Percentiles rank a stretch among this genome's conserved stretches.
phyloP scores from a whole-genome alignment of 30 jellyfish, hydroid and myxozoan genomes.

The Aurelia sp. region DNA sequence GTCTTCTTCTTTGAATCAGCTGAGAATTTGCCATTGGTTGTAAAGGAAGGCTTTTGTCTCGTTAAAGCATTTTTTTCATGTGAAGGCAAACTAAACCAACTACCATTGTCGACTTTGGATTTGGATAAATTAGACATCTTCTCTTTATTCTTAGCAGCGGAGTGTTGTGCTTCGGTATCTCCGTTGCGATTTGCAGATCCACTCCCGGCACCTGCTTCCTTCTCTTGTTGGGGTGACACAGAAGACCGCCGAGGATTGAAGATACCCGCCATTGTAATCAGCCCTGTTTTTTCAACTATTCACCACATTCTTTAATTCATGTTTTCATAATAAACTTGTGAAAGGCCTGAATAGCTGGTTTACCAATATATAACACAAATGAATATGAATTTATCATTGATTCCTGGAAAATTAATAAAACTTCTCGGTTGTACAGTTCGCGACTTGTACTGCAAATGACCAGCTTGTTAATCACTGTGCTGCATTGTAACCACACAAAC shows the following conservation, averaged over 20 bases:
- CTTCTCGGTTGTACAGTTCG: too few species aligned
- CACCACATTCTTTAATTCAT: too few species aligned
- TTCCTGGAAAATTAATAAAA: too few species aligned
- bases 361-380: too few species aligned
- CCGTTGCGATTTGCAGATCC: conserved; percentile 49
- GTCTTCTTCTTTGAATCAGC: conserved; percentile 54
- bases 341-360: too few species aligned
- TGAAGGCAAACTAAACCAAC: conserved; percentile 69
- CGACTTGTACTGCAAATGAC: too few species aligned
- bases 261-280: conserved; percentile 71
- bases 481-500: too few species aligned
- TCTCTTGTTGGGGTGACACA: conserved; percentile 85
- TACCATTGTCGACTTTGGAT: conserved; percentile 53
- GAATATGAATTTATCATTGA: too few species aligned
- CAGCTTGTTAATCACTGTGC: too few species aligned
- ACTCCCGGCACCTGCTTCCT: conserved; percentile 56
- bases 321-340: too few species aligned
- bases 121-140: conserved; percentile 44
- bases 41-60: conserved; percentile 32
- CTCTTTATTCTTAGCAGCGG: conserved; percentile 27
- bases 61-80: conserved; percentile 50
- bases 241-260: conserved; percentile 81
- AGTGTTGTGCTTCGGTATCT: conserved; percentile 55
- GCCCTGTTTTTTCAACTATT: too few species aligned
- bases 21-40: conserved; percentile 31